phyloP scores from a whole-genome alignment of 2,797 vertebrate species.

The Echeneis naucrates region DNA sequence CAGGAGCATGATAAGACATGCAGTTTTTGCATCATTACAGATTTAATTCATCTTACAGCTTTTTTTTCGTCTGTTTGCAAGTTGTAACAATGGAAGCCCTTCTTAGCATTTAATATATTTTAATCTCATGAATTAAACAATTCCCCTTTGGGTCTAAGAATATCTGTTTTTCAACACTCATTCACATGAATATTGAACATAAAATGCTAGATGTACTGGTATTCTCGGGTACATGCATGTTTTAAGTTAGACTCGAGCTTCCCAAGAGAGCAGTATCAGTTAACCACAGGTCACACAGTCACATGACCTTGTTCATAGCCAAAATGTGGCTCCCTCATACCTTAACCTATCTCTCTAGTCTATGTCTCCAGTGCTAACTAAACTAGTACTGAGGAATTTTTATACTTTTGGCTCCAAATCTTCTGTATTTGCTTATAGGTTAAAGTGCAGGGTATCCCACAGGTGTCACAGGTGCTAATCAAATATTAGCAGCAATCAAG shows the following conservation, averaged over 20 bases:
- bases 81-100: background rate
- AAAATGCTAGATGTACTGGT: background rate
- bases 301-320: conserved; percentile 24
- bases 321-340: conserved; percentile 51
- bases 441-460: conserved; percentile 45
- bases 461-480: too few species aligned
- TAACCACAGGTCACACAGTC: conserved; percentile 22
- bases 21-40: background rate
- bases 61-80: conserved; percentile 8
- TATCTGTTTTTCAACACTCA: background rate
- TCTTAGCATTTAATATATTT: background rate
- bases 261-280: conserved; percentile 35
- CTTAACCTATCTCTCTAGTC: conserved; percentile 31
- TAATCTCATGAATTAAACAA: background rate
- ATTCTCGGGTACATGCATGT: background rate
- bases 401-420: conserved; percentile 17
- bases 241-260: background rate
- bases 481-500: conserved; percentile 49
- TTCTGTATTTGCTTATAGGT: conserved; percentile 49
- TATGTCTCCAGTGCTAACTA: conserved; percentile 3
- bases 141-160: too few species aligned
- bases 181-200: background rate
- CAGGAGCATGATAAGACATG: conserved; percentile 17
- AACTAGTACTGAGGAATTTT: conserved; percentile 14
- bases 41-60: conserved; percentile 3